A percentile compares a stretch with the other conserved stretches of the same genome.
Evolutionary conservation across 2,888 invertebrate genomes (phyloP).

Genomic region (Lasioglossum oenotherae): DNA sequence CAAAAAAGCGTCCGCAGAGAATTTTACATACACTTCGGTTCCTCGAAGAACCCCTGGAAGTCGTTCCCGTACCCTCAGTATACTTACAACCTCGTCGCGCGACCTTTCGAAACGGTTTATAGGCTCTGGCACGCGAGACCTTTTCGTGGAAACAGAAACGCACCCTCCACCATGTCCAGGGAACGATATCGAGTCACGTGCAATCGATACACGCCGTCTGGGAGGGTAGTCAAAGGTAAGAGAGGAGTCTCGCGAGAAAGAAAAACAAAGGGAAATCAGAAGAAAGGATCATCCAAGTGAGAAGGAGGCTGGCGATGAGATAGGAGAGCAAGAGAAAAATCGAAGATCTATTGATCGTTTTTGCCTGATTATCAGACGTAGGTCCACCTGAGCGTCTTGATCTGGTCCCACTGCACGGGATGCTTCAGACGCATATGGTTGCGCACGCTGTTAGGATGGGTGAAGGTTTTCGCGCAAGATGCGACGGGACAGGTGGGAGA

Average conservation of each 20-base stretch:
- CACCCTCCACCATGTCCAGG: conserved; percentile 45
- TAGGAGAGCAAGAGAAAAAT: conserved; percentile 2
- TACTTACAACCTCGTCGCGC: conserved; percentile 50
- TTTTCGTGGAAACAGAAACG: conserved; percentile 35
- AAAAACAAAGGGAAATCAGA: neutral
- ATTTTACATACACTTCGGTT: conserved; percentile 21
- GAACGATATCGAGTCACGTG: conserved; percentile 50
- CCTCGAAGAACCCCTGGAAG: conserved; percentile 22
- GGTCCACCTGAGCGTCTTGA: conserved; percentile 92
- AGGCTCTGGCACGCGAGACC: conserved; percentile 62
- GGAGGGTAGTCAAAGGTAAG: conserved; percentile 1
- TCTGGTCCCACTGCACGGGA: conserved; percentile 92
- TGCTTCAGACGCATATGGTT: conserved; percentile 95
- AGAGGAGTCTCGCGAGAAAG: neutral
- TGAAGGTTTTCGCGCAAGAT: conserved; percentile 90
- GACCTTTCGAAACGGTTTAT: conserved; percentile 39
- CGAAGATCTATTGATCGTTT: neutral
- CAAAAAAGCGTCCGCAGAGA: conserved; percentile 51
- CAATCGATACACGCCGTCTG: conserved; percentile 32
- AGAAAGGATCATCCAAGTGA: neutral
- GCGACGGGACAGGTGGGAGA: conserved; percentile 92
- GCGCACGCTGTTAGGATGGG: conserved; percentile 94
- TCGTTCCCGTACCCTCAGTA: conserved; percentile 7
- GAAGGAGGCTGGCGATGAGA: neutral
- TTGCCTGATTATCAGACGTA: conserved; percentile 85